Evolutionary conservation across 2,797 vertebrate genomes (phyloP).

Genomic region (Knipowitschia caucasica): DNA sequence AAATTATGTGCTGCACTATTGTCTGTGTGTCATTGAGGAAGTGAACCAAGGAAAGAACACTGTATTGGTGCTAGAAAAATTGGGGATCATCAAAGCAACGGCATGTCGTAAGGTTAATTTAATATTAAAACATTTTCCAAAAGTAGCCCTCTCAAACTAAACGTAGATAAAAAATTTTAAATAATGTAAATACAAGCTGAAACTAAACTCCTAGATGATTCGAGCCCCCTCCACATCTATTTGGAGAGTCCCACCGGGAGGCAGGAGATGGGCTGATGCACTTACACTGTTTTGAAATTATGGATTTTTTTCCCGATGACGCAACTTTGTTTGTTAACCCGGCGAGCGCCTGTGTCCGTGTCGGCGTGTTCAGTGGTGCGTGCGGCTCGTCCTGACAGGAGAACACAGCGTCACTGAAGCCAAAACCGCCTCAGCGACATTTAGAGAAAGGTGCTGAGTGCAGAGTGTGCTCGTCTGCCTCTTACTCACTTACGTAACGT

Average conservation of each 20-base stretch:
- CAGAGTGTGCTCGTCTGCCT: constrained; percentile 41
- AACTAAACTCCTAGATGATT: no score
- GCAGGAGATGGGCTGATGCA: background rate
- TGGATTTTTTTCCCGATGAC: constrained; percentile 20
- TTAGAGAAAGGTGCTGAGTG: constrained; percentile 61
- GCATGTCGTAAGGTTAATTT: no score
- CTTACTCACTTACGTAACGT: constrained; percentile 43
- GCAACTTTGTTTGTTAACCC: constrained; percentile 7
- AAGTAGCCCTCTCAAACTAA: no score
- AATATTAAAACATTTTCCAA: no score
- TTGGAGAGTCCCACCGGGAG: constrained; percentile 25
- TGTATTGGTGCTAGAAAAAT: no score
- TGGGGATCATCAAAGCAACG: no score
- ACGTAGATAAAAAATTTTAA: no score
- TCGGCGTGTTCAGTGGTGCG: constrained; percentile 40
- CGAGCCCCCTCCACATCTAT: constrained; percentile 11
- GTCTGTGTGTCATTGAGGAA: no score
- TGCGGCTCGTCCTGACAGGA: constrained; percentile 65
- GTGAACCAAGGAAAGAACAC: no score
- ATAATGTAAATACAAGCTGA: no score
- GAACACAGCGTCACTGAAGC: constrained; percentile 53
- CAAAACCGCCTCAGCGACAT: constrained; percentile 61
- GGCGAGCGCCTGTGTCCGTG: constrained; percentile 26
- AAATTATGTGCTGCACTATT: no score
- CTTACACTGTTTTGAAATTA: constrained; percentile 15